phyloP scores from a whole-genome alignment of 2,113 vertebrate genomes.

The Aspiorhynchus laticeps region DNA sequence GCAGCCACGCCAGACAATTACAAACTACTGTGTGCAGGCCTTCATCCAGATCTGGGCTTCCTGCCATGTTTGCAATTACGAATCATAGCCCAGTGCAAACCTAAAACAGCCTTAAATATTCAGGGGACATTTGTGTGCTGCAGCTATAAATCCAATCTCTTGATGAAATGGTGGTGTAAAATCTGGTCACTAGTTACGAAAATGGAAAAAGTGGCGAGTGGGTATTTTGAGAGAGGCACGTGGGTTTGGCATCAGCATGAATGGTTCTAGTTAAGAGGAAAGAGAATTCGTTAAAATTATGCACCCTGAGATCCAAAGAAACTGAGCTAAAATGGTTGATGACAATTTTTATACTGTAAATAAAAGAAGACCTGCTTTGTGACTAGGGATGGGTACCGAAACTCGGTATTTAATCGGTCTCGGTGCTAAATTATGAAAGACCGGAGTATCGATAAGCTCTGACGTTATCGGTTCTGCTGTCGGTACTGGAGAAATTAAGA shows the following conservation, averaged over 20 bases:
- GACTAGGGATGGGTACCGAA: no score
- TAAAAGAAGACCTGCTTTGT: neutral
- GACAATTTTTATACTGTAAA: neutral
- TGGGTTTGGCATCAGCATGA: constrained; percentile 21
- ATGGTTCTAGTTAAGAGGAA: constrained; percentile 12
- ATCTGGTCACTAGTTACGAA: neutral
- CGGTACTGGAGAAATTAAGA: no score
- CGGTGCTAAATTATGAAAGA: no score
- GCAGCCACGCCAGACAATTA: constrained; percentile 8
- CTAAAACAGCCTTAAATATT: constrained; percentile 29
- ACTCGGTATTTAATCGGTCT: no score
- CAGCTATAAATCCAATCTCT: constrained; percentile 15
- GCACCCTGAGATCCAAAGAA: neutral
- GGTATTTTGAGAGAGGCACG: neutral
- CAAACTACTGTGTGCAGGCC: constrained; percentile 5
- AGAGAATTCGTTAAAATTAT: neutral
- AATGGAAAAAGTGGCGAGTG: neutral
- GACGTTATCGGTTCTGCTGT: no score
- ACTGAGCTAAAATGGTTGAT: neutral
- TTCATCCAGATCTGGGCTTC: constrained; percentile 30
- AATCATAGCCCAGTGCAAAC: constrained; percentile 18
- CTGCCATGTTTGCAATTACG: constrained; percentile 43
- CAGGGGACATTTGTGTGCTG: constrained; percentile 8
- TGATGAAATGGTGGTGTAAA: constrained; percentile 34
- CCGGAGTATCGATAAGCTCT: no score